Conservation (phyloP, 2,888 invertebrate species). For the Drosophila mimica region DNA sequence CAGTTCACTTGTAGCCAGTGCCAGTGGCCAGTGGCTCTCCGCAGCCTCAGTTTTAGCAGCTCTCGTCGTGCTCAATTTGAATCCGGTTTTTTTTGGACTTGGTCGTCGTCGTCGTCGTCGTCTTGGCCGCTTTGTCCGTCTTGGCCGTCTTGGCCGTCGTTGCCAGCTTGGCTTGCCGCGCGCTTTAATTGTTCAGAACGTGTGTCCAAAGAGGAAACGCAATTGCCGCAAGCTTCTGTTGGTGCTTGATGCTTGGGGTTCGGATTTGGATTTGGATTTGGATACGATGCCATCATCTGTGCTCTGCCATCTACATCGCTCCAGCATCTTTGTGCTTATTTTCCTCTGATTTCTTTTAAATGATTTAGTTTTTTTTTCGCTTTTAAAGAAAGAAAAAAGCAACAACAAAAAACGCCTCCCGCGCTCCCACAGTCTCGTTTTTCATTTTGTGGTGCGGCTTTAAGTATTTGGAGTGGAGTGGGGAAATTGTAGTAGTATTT, state of each 20-base stretch:
- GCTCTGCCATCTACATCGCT: constrained; percentile 44
- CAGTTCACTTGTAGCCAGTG: constrained; percentile 80
- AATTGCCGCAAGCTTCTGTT: constrained; percentile 82
- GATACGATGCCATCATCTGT: constrained; percentile 46
- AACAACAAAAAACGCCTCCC: constrained; percentile 69
- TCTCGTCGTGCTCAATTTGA: constrained; percentile 72
- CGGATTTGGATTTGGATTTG: constrained; percentile 26
- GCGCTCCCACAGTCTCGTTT: constrained; percentile 70
- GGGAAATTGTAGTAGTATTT: constrained; percentile 3
- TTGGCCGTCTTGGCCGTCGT: constrained; percentile 37
- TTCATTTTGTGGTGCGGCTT: constrained; percentile 29
- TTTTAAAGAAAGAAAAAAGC: constrained; percentile 2
- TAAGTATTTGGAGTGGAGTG: background rate
- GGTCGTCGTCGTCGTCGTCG: constrained; percentile 51
- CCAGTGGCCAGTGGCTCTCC: constrained; percentile 71
- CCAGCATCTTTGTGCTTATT: constrained; percentile 61
- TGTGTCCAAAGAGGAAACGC: constrained; percentile 80
- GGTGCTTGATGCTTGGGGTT: constrained; percentile 56
- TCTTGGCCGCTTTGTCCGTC: constrained; percentile 25
- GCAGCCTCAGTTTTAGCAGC: constrained; percentile 49
- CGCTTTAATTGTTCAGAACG: constrained; percentile 80
- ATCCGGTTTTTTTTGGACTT: constrained; percentile 80
- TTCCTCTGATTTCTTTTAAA: constrained; percentile 72
- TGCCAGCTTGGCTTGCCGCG: constrained; percentile 66
- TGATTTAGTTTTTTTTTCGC: constrained; percentile 59